phyloP scores from a whole-genome alignment of 2,888 invertebrate species.

The Drosophila pegasa region DNA sequence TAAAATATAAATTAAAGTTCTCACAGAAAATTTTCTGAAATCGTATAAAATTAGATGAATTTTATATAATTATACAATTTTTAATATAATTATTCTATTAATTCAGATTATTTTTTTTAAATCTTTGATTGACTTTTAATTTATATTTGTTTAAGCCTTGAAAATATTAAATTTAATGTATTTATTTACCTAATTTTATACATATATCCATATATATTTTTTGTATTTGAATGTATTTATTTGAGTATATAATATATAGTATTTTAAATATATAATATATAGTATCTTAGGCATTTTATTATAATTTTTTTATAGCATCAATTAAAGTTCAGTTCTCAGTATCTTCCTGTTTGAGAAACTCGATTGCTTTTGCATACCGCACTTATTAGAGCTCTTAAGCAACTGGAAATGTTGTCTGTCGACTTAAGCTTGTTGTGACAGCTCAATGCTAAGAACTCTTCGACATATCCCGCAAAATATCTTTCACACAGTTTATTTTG shows the following conservation, averaged over 20 bases:
- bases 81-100: neutral
- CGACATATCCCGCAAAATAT: neutral
- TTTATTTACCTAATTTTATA: neutral
- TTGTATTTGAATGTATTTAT: neutral
- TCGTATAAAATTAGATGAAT: neutral
- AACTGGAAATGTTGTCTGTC: constrained; percentile 28
- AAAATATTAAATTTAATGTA: neutral
- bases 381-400: constrained; percentile 8
- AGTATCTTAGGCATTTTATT: neutral
- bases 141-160: neutral
- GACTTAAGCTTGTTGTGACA: constrained; percentile 22
- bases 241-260: too few species aligned
- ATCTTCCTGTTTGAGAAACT: constrained; percentile 37
- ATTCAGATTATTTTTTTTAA: neutral
- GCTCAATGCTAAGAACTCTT: constrained; percentile 19
- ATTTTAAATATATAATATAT: too few species aligned
- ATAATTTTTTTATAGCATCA: neutral
- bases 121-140: neutral
- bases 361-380: constrained; percentile 11
- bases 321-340: constrained; percentile 2
- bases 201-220: neutral
- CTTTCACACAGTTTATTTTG: constrained; percentile 29
- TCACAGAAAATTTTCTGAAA: neutral
- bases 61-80: neutral
- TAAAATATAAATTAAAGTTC: too few species aligned